Conservation (phyloP, 35 echinoderm and acorn worm species). For the Apostichopus japonicus region DNA sequence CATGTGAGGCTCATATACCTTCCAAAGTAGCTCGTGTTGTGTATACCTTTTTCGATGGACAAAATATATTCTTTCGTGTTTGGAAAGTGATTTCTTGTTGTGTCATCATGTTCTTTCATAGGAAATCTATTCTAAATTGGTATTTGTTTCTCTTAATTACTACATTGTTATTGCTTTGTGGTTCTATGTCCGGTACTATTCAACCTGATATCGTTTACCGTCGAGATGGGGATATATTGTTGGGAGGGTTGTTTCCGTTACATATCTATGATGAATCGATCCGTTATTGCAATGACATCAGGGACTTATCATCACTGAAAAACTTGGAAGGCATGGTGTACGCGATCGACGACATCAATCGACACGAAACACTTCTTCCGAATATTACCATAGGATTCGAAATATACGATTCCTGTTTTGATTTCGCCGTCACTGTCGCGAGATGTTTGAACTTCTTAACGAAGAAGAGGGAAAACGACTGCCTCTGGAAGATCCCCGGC, state of each 20-base stretch:
- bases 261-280: slow-evolving; percentile 57
- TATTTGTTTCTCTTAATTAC: background rate
- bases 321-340: slow-evolving; percentile 79
- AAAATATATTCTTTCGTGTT: background rate
- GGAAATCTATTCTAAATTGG: no score
- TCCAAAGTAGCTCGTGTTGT: no score
- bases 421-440: slow-evolving; percentile 58
- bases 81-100: background rate
- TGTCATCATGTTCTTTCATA: background rate
- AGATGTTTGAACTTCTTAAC: background rate
- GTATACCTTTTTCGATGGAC: background rate
- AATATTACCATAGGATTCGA: slow-evolving; percentile 75
- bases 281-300: slow-evolving; percentile 37
- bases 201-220: slow-evolving; percentile 61
- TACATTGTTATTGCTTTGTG: background rate
- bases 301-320: slow-evolving; percentile 67
- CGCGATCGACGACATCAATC: slow-evolving; percentile 72
- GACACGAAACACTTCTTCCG: slow-evolving; percentile 44
- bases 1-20: background rate
- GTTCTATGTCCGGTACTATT: background rate
- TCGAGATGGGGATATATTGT: slow-evolving; percentile 71
- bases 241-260: slow-evolving; percentile 78
- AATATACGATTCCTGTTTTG: slow-evolving; percentile 86
- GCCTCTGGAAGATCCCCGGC: background rate
- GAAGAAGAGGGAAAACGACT: slow-evolving; percentile 11